Evolutionary conservation across 1,140 invertebrate genomes (phyloP), one percentile per base, ranked within the genome.

Genomic region (Plodia interpunctella): DNA sequence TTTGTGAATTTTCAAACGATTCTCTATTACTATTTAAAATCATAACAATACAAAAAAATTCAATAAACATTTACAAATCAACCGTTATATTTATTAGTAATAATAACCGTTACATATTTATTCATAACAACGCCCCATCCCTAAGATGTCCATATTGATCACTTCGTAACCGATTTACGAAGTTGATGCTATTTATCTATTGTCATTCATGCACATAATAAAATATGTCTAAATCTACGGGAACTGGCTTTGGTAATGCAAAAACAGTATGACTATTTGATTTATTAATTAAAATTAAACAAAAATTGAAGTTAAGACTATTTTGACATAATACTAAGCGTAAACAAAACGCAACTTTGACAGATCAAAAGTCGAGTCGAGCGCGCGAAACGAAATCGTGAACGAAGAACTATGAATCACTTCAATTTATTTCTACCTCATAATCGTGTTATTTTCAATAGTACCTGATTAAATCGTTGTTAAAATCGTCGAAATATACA

Each of bases 61-160:
- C 18, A 17, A 51, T 20, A 51, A 51, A 21, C 18, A 51, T 19
- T 10, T 20, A 20, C 19, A 25, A 21, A 53, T 21, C 5, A 53
- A 13, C 21, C 51, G 51, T 53, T 53, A 53, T n/a, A 53, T 25
- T 4, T 53, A 20, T 25, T 21, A 53, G 19, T 20, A 53, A 21
- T 53, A 11, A n/a, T 13, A 53, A 25, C 51, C 61, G 62, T 67
- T 70, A 68, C 60, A 53, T n/a, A 53, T 53, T 53, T 53, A 53
- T 53, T 53, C 51, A 21, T 19, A 19, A 64, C 60, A 55, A 65
- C 59, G 55, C 53, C 49, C 66, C 57, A 62, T 60, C 62, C 62
- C 62, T 59, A 57, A 35, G 44, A 50, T n/a, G n/a, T n/a, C 21
- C 21, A 68, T 68, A 68, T 68, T 68, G 66, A 65, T 69, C 55